Evolutionary conservation across 1,140 invertebrate genomes (phyloP).

Genomic region (Probaryconus sp.): DNA sequence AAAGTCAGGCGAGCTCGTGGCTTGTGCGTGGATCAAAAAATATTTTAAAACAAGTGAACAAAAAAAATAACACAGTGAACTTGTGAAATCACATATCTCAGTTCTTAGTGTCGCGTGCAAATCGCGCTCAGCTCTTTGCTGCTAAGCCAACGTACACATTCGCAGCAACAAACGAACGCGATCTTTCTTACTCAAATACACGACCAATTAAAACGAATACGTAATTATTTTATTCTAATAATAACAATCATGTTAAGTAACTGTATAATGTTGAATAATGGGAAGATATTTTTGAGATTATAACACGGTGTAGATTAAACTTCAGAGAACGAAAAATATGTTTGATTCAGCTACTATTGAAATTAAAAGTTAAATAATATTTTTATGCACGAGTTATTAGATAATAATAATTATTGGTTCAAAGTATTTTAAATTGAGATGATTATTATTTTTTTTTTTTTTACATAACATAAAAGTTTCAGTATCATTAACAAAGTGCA

Average conservation of each 20-base stretch:
- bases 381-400: too few relatives aligned
- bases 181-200: too few relatives aligned
- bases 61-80: slow-evolving; percentile 12
- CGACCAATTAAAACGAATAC: too few relatives aligned
- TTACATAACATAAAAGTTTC: slow-evolving; percentile 13
- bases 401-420: too few relatives aligned
- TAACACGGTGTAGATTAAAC: too few relatives aligned
- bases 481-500: neutral
- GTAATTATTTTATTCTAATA: neutral
- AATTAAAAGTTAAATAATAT: too few relatives aligned
- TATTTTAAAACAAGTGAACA: slow-evolving; percentile 6
- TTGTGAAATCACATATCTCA: slow-evolving; percentile 15
- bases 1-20: slow-evolving; percentile 24
- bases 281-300: too few relatives aligned
- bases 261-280: too few relatives aligned
- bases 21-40: slow-evolving; percentile 20
- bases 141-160: neutral
- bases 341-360: too few relatives aligned
- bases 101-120: slow-evolving; percentile 26
- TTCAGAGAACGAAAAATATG: too few relatives aligned
- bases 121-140: neutral
- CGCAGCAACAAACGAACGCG: neutral
- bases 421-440: too few relatives aligned
- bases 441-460: neutral
- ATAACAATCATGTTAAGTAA: neutral